Percentiles rank a stretch among this genome's conserved stretches.
Conservation (phyloP, 2,113 vertebrate species). For the Capreolus pygargus region DNA sequence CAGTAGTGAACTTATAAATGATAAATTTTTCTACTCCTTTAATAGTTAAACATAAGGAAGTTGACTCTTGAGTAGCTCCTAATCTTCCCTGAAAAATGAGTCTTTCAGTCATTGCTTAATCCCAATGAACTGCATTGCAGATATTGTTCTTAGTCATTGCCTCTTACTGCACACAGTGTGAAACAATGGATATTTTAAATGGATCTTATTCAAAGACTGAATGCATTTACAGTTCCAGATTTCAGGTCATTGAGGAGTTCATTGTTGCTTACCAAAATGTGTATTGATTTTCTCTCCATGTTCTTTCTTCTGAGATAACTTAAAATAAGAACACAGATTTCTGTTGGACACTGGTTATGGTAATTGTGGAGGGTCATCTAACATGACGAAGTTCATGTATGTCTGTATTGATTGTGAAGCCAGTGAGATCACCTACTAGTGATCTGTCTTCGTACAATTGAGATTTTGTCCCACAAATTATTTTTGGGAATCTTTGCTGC, state of each 20-base stretch:
- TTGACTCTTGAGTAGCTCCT: neutral
- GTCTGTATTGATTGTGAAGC: neutral
- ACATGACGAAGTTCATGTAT: neutral
- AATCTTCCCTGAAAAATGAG: neutral
- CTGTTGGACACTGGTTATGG: neutral
- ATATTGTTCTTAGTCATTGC: neutral
- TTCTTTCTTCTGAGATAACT: neutral
- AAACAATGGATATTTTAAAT: neutral
- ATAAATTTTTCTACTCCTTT: neutral
- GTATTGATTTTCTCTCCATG: neutral
- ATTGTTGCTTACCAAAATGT: neutral
- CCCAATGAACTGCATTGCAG: neutral
- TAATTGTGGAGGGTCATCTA: neutral
- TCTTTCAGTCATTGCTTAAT: neutral
- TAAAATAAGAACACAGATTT: neutral
- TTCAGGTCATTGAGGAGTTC: neutral
- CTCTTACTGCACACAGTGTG: neutral
- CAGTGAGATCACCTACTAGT: neutral
- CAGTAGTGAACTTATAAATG: neutral
- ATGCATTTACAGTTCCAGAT: neutral
- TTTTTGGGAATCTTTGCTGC: neutral
- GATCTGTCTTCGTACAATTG: neutral
- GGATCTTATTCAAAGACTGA: neutral
- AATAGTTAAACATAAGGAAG: neutral
- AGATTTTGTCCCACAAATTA: neutral